Base-by-base conservation (phyloP, 2,888 invertebrate genomes). In the Melolontha melolontha region DNA sequence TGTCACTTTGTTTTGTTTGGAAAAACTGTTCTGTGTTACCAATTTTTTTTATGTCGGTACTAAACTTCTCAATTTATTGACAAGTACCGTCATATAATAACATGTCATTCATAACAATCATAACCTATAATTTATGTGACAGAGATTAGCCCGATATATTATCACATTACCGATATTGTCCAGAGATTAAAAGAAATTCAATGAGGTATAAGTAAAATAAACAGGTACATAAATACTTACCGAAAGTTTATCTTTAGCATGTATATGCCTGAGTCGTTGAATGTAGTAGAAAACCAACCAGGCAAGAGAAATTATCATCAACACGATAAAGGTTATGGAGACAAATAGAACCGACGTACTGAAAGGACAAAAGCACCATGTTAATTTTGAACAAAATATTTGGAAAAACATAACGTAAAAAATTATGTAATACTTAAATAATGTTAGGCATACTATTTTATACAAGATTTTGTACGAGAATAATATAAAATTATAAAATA, bases 281-380 rank as follows among this genome's bases (percentile, higher is more conserved):
- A 97, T 93, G 83, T 97, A 97, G 86, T 97, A 97, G 85, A 97
- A 97, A 70, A 97, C 92, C 47, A 97, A 89, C 97, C 97, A 97
- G 17, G 96, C 95, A 76, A 97, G 85, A 1, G 96, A 96, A 74
- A 97, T 96, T 76, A 96, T 92, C 95, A 97, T 96, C 75, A 97
- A 86, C 70, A 97, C 94, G 75, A 97, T 95, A 86, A 97, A 97
- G 1, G 96, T 96, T 75, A 97, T 94, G 71, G 96, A 96, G 66
- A 97, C 96, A 84, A 97, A 96, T 75, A 97, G 86, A 77, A 97
- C 96, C 1, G 96, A 95, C 8, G 96, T 96, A 81, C 94, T 93
- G 88, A 0, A 88, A 86, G 64, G 44, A 50, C 50, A 54, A 47
- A 68, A 68, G 40, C 66, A 67, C 59, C 66, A 67, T 6, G 62